A percentile compares a stretch with the other conserved stretches of the same genome.
These are phyloP conservation scores for Notechis scutatus DNA, from an alignment of 2,113 vertebrate species.

Conservation along the genomic window DNA sequence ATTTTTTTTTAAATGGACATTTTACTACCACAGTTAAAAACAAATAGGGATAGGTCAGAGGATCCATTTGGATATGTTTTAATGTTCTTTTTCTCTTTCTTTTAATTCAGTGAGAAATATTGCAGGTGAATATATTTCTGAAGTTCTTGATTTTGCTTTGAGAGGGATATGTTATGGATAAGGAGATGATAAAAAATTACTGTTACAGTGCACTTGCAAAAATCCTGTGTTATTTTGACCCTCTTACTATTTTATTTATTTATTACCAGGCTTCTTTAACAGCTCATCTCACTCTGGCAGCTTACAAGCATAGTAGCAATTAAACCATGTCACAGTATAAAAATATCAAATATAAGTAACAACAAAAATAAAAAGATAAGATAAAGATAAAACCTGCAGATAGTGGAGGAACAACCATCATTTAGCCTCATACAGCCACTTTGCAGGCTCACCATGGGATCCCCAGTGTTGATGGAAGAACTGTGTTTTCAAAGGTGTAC, in stretches of 20 bases:
- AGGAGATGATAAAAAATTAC: not conserved
- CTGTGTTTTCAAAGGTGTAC: not conserved
- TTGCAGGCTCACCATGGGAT: no score
- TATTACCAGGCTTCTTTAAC: not conserved
- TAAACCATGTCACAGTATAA: not conserved
- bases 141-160: conserved; percentile 11
- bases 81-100: not conserved
- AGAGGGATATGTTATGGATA: not conserved
- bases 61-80: not conserved
- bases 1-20: not conserved
- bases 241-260: not conserved
- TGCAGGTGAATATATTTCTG: conserved; percentile 20
- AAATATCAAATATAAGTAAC: not conserved
- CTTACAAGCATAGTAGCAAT: not conserved
- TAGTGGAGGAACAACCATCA: not conserved
- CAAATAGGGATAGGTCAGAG: not conserved
- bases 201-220: not conserved
- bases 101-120: conserved; percentile 54
- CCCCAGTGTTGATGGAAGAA: not conserved
- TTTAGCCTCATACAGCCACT: not conserved
- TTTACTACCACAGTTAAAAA: not conserved
- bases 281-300: not conserved
- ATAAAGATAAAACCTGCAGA: not conserved
- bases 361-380: not conserved
- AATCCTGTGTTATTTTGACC: not conserved